A percentile compares a stretch with the other conserved stretches of the same genome.
These are phyloP conservation scores for Oxytorus armatus DNA, from an alignment of 2,888 invertebrate species.

Conservation along the genomic window DNA sequence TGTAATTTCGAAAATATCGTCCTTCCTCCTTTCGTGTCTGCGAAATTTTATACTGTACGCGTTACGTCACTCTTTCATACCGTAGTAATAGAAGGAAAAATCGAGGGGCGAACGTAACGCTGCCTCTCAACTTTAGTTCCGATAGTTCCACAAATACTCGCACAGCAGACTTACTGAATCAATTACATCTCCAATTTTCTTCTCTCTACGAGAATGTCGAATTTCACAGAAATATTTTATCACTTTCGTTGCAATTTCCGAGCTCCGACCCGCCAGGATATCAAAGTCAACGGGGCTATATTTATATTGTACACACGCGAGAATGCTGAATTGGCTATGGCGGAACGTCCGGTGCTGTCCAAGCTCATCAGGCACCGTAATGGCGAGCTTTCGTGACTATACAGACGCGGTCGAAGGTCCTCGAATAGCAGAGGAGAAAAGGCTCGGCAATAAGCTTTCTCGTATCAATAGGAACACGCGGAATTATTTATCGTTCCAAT, in stretches of 20 bases:
- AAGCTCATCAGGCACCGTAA: slow-evolving; percentile 1
- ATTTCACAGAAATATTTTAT: slow-evolving; percentile 59
- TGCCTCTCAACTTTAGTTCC: too few species aligned
- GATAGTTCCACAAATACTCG: too few species aligned
- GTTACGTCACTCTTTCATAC: too few species aligned
- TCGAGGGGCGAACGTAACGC: too few species aligned
- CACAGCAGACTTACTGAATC: slow-evolving; percentile 73
- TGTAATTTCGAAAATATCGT: too few species aligned
- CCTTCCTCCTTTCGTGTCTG: too few species aligned
- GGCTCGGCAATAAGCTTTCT: slow-evolving; percentile 25
- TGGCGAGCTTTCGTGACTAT: slow-evolving; percentile 40
- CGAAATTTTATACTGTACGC: too few species aligned
- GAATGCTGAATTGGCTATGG: neutral
- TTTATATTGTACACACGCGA: slow-evolving; percentile 6
- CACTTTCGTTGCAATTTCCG: slow-evolving; percentile 12
- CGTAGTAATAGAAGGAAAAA: too few species aligned
- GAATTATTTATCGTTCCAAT: slow-evolving; percentile 45
- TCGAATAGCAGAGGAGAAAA: neutral
- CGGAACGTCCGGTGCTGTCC: neutral
- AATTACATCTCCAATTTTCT: slow-evolving; percentile 32
- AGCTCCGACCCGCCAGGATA: slow-evolving; percentile 19
- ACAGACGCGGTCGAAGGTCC: slow-evolving; percentile 25
- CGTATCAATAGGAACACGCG: slow-evolving; percentile 32
- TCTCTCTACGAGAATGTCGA: slow-evolving; percentile 61
- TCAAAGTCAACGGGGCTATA: slow-evolving; percentile 17